A percentile compares a stretch with the other conserved stretches of the same genome.
These are phyloP conservation scores for Alectoris magna DNA, from an alignment of 2,797 vertebrate genomes.

Conservation along the genomic window DNA sequence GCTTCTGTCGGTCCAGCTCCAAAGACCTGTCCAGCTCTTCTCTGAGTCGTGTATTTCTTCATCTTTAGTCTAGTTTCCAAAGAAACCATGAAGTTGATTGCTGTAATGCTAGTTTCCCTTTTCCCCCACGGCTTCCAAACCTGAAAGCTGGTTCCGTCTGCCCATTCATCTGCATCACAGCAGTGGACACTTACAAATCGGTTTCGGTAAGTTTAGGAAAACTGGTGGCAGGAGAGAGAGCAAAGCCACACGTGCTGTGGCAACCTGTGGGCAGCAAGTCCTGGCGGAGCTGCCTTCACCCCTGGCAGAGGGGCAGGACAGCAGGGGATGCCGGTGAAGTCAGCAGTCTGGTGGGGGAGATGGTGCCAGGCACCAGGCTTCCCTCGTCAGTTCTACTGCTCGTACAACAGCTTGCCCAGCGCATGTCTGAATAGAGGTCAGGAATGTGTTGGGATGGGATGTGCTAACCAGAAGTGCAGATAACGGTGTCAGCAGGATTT, in stretches of 20 bases:
- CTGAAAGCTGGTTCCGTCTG: not conserved
- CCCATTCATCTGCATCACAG: not conserved
- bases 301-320: too few species aligned
- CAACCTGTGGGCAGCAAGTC: too few species aligned
- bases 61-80: not conserved
- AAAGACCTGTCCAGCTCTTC: not conserved
- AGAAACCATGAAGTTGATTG: not conserved
- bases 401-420: not conserved
- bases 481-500: accelerated
- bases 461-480: not conserved
- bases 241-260: not conserved
- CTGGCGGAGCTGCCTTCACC: too few species aligned
- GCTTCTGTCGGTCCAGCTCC: not conserved
- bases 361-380: not conserved
- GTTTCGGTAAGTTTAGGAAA: not conserved
- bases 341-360: not conserved
- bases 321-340: not conserved
- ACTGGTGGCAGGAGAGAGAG: not conserved
- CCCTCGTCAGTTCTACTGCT: not conserved
- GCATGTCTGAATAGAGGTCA: not conserved
- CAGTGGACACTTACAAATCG: not conserved
- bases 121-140: not conserved
- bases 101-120: not conserved
- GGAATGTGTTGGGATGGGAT: not conserved
- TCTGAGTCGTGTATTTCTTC: not conserved